These are phyloP conservation scores for Troilus luridus DNA, from an alignment of 2,888 invertebrate species.

Conservation along the genomic window DNA sequence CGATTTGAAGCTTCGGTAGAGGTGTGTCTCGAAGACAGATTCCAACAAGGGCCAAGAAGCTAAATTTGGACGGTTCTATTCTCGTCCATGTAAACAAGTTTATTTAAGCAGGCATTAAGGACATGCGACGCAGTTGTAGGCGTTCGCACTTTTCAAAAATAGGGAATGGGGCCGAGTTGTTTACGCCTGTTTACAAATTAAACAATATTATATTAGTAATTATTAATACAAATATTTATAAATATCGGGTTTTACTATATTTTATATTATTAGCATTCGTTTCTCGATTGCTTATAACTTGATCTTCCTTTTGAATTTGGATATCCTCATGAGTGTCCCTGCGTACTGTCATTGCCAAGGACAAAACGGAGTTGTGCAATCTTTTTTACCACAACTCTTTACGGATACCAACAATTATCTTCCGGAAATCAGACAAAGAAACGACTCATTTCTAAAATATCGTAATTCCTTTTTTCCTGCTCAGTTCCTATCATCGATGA, in stretches of 20 bases:
- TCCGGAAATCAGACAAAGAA: slow-evolving; percentile 34
- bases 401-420: slow-evolving; percentile 2
- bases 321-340: neutral
- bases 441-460: slow-evolving; percentile 8
- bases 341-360: slow-evolving; percentile 1
- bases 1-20: neutral
- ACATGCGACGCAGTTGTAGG: slow-evolving; percentile 3
- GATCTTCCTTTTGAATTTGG: neutral
- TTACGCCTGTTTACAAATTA: neutral
- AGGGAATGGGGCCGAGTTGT: neutral
- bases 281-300: neutral
- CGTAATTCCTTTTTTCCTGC: slow-evolving; percentile 29
- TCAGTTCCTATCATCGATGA: neutral
- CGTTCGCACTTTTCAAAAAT: neutral
- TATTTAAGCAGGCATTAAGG: neutral
- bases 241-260: too few species aligned
- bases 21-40: neutral
- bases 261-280: neutral
- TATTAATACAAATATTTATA: too few species aligned
- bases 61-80: neutral
- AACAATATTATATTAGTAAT: neutral
- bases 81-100: slow-evolving; percentile 7
- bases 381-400: slow-evolving; percentile 33
- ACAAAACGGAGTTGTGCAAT: neutral
- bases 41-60: neutral